Conservation (phyloP, 2,113 vertebrate species). For the Pachyramphus minor region DNA sequence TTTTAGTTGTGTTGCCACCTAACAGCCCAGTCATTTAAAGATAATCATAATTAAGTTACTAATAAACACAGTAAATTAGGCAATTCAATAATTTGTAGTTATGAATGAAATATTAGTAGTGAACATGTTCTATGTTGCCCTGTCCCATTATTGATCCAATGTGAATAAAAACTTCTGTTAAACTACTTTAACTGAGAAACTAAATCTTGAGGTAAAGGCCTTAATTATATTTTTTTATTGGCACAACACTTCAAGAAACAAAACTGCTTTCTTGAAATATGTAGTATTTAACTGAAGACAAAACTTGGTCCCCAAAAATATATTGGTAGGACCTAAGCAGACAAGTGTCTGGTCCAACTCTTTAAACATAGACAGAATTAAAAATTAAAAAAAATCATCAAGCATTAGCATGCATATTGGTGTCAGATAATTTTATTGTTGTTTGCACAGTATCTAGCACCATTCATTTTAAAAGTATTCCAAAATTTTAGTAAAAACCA, state of each 20-base stretch:
- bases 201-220: neutral
- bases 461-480: neutral
- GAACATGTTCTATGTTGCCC: neutral
- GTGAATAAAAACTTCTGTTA: neutral
- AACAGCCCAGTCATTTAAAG: neutral
- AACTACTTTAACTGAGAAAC: neutral
- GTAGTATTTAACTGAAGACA: neutral
- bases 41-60: neutral
- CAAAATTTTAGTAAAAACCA: neutral
- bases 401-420: fast-evolving
- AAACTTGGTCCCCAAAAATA: neutral
- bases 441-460: neutral
- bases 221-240: neutral
- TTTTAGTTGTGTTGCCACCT: neutral
- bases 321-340: neutral
- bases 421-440: neutral
- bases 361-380: neutral
- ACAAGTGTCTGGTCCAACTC: neutral
- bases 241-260: neutral
- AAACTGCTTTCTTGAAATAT: neutral
- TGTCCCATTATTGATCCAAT: neutral
- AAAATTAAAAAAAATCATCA: neutral
- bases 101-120: neutral
- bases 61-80: neutral
- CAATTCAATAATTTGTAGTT: neutral